Base-by-base conservation (phyloP, 2,113 vertebrate genomes). In the Piaya cayana region DNA sequence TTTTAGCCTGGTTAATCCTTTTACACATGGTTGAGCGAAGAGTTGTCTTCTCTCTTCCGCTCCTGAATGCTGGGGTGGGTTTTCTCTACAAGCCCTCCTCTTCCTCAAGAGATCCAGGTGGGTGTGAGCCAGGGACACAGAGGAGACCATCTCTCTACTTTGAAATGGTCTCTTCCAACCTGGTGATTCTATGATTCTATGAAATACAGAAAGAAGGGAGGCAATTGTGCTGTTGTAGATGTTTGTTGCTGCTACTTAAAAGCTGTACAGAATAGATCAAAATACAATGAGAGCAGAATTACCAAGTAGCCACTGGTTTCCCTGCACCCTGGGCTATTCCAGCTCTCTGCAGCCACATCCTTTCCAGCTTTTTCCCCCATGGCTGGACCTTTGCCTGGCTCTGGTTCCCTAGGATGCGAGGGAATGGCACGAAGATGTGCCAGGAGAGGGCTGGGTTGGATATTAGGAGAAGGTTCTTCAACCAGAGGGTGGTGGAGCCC, bases 1-100 rank as follows among this genome's bases (percentile, higher is more conserved):
- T 96, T 97, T 96, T 92, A 97, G 94, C 95, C 94, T 13, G 72
- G 76, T 74, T 97, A 97, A 97, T 97, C 95, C 95, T 70, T 96
- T 90, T 55, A 80, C 11, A 2, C 7, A 10, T 13, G 72, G 92
- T 17, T 74, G 90, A 90, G 76, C 4, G 26, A 83, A 85, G 93
- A 86, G 88, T 77, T 88, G 53, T 36, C 92, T 43, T 65, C 68
- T 45, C 85, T 62, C 63, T 47, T 17, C 68, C 82, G 13, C 45
- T 58, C 74, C 65, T 1, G 2, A 16, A 30, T 4, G 56, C 65
- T 23, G 19, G 53, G 22, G 21, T 65, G 71, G 47, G 36, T 3
- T 59, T 81, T 82, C 27, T 14, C 4, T 39, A 6, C 55, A 20
- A 59, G 39, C 26, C 30, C 22, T 59, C 43, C 81, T 67, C 37